Conservation (phyloP, 2,888 invertebrate genomes). For the Cylloceria caligata region DNA sequence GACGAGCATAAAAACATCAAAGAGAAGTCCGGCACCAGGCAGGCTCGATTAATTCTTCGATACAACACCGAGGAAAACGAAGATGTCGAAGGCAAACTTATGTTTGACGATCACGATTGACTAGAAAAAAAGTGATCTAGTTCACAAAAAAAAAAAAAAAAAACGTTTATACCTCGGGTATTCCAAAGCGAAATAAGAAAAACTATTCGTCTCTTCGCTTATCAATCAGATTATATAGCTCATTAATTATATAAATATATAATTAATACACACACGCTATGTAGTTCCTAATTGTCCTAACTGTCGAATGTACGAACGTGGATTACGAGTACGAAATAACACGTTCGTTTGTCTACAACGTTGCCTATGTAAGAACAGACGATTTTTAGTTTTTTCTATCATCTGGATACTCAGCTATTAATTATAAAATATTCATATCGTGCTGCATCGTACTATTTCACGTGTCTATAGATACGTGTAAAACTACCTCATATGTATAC, state of each 20-base stretch:
- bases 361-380: background rate
- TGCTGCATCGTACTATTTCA: background rate
- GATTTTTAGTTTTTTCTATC: conserved; percentile 6
- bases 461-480: background rate
- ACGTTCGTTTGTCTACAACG: background rate
- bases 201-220: background rate
- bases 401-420: conserved; percentile 37
- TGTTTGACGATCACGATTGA: conserved; percentile 54
- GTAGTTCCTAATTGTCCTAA: background rate
- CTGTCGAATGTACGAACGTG: background rate
- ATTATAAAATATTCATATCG: conserved; percentile 6
- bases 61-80: conserved; percentile 52
- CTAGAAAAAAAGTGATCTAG: conserved; percentile 2
- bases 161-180: background rate
- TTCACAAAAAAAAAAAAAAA: conserved; percentile 14
- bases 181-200: background rate
- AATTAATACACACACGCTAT: background rate
- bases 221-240: background rate
- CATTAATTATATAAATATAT: conserved; percentile 4
- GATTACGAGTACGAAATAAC: background rate
- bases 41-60: conserved; percentile 59
- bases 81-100: conserved; percentile 54
- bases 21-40: conserved; percentile 46
- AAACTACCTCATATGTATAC: conserved; percentile 41
- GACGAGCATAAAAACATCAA: conserved; percentile 60